Percentiles rank a stretch among this genome's conserved stretches.
phyloP scores from a whole-genome alignment of 2,113 vertebrate genomes.

The Pluvianellus socialis region DNA sequence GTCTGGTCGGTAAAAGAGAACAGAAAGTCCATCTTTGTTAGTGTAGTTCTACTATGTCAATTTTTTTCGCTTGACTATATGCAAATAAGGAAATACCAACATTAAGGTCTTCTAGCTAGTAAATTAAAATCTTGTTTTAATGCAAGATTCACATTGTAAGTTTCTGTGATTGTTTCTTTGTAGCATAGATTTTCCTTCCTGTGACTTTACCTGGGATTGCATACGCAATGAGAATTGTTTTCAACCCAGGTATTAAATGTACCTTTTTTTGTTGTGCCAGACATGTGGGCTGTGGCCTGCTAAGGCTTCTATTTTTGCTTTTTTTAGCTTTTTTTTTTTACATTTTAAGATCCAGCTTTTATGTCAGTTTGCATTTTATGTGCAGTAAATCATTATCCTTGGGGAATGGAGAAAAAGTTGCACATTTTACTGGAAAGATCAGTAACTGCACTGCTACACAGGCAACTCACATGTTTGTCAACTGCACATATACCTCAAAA shows the following conservation, averaged over 20 bases:
- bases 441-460: background rate
- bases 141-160: background rate
- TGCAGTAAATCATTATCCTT: background rate
- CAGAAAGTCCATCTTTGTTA: background rate
- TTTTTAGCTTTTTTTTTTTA: background rate
- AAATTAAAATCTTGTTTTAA: background rate
- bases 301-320: background rate
- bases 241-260: background rate
- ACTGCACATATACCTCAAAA: background rate
- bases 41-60: fast-evolving
- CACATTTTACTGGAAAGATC: background rate
- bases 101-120: background rate
- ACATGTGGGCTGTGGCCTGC: fast-evolving
- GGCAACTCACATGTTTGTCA: background rate
- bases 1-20: background rate
- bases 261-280: background rate
- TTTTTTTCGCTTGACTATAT: background rate
- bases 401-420: background rate
- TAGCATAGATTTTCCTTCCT: background rate
- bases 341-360: background rate
- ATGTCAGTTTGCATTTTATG: background rate
- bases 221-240: background rate
- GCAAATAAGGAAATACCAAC: background rate
- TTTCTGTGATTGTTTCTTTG: background rate
- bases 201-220: background rate